A percentile compares a stretch with the other conserved stretches of the same genome.
These are phyloP conservation scores for Callocephalon fimbriatum DNA, from an alignment of 2,113 vertebrate genomes.

Conservation along the genomic window DNA sequence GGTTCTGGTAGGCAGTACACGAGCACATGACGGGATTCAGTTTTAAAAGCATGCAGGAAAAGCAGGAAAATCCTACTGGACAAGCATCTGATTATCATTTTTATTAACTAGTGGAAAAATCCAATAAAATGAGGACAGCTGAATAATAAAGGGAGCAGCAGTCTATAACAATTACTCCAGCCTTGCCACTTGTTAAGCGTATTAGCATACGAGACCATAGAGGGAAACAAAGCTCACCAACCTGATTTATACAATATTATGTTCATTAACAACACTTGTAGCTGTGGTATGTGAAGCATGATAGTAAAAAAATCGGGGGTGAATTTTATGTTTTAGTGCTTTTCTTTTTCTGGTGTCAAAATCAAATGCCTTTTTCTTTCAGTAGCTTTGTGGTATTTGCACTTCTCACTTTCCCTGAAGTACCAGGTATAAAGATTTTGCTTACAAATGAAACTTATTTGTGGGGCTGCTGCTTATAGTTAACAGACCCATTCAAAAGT, in stretches of 20 bases:
- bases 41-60: not conserved
- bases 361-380: not conserved
- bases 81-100: slow-evolving; percentile 48
- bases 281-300: not conserved
- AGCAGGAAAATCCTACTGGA: not conserved
- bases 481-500: not conserved
- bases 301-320: not conserved
- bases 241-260: slow-evolving; percentile 27
- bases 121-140: slow-evolving; percentile 34
- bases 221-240: slow-evolving; percentile 38
- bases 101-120: slow-evolving; percentile 52
- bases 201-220: slow-evolving; percentile 38
- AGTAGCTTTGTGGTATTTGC: not conserved
- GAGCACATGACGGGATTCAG: not conserved
- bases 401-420: not conserved
- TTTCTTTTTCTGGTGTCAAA: not conserved
- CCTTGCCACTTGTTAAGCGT: slow-evolving; percentile 30
- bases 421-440: not conserved
- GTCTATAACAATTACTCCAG: slow-evolving; percentile 34
- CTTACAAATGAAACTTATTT: not conserved
- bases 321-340: slow-evolving; percentile 31
- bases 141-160: slow-evolving; percentile 35
- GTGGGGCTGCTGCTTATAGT: not conserved
- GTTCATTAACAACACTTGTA: slow-evolving; percentile 33
- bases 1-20: not conserved